Conservation (phyloP, 2,888 invertebrate genomes). For the Hypomecis atomaria region DNA sequence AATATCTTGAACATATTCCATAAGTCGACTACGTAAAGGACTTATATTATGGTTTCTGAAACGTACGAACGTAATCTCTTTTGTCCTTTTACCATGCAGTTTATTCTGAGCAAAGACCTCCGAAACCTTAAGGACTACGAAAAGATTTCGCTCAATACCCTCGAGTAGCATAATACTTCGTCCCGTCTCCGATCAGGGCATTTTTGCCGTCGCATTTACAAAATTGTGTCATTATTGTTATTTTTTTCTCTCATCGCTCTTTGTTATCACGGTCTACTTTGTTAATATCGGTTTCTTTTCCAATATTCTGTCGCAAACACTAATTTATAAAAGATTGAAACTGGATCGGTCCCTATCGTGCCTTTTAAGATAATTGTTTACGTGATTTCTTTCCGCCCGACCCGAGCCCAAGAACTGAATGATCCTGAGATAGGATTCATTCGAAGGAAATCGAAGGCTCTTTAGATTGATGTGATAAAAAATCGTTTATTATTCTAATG, state of each 20-base stretch:
- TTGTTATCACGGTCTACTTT: constrained; percentile 30
- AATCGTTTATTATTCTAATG: constrained; percentile 50
- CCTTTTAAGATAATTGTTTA: constrained; percentile 64
- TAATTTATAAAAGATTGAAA: constrained; percentile 54
- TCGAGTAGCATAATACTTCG: constrained; percentile 5
- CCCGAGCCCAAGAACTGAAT: constrained; percentile 40
- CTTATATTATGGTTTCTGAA: constrained; percentile 13
- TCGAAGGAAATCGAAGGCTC: constrained; percentile 49
- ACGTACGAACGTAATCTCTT: constrained; percentile 17
- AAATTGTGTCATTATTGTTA: constrained; percentile 28
- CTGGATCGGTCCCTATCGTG: constrained; percentile 48
- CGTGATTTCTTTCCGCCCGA: constrained; percentile 57
- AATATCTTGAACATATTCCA: constrained; percentile 8
- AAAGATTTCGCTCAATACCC: constrained; percentile 26
- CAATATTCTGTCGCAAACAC: constrained; percentile 29
- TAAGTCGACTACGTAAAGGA: constrained; percentile 13
- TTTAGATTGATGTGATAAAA: constrained; percentile 53
- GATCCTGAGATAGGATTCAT: constrained; percentile 48
- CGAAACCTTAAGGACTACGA: constrained; percentile 16
- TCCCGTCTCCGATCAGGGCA: constrained; percentile 23
- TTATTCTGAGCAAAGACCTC: constrained; percentile 23
- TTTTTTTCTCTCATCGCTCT: constrained; percentile 33
- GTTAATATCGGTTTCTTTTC: constrained; percentile 27
- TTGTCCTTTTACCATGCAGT: constrained; percentile 10
- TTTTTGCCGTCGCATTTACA: constrained; percentile 23